phyloP scores from a whole-genome alignment of 2,797 vertebrate species.

The Scleropages formosus region DNA sequence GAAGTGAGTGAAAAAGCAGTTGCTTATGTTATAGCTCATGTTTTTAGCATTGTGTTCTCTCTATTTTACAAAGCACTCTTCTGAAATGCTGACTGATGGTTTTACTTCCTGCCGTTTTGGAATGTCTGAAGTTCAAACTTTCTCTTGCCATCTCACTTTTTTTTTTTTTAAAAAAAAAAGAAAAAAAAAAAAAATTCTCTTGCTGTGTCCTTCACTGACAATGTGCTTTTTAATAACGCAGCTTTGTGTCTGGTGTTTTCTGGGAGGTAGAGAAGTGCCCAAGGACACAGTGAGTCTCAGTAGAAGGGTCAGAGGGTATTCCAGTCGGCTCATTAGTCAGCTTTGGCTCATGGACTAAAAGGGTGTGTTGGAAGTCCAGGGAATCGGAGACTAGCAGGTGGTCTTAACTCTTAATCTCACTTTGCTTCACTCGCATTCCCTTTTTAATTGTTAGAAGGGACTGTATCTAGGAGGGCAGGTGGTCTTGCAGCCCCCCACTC shows the following conservation, averaged over 20 bases:
- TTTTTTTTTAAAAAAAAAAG: too few relatives aligned
- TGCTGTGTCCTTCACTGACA: background rate
- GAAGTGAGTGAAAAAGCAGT: background rate
- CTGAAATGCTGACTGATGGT: background rate
- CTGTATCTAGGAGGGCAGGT: background rate
- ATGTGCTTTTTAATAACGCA: background rate
- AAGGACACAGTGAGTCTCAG: background rate
- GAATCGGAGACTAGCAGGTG: conserved; percentile 24
- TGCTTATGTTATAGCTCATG: background rate
- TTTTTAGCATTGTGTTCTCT: background rate
- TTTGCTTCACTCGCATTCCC: conserved; percentile 9
- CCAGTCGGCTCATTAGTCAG: background rate
- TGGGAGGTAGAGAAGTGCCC: background rate
- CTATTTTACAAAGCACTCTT: background rate
- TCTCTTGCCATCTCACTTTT: background rate
- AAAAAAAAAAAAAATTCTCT: background rate
- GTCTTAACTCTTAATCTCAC: conserved; percentile 9
- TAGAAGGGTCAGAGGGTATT: background rate
- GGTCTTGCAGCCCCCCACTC: background rate
- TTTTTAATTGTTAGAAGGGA: conserved; percentile 14
- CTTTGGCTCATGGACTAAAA: background rate
- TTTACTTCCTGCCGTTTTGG: background rate
- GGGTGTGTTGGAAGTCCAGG: background rate
- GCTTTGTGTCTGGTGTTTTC: background rate
- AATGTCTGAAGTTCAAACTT: background rate